Evolutionary conservation across 2,888 invertebrate species (phyloP), one percentile per base, ranked within the genome.

Genomic region (Drosophila bunnanda): DNA sequence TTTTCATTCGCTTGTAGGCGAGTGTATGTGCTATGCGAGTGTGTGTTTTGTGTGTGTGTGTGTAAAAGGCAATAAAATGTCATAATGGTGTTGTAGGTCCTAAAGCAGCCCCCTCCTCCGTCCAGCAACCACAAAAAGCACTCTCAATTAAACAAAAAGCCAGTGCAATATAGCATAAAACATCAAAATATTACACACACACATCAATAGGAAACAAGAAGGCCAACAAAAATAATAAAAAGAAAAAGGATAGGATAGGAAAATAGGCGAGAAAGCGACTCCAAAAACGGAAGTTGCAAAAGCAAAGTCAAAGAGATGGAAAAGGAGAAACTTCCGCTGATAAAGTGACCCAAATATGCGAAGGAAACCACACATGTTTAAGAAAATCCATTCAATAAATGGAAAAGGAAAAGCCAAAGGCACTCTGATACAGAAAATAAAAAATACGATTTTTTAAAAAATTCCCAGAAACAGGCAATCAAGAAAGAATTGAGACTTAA

Each of bases 301-400:
- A 44, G 59, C 44, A 62, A 39, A 59, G 62, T 38, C 59, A 22
- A 36, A 22, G 15, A 38, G 17, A 59, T 54, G 56, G 28, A 41
- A 50, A 64, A 46, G 32, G 15, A 25, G 30, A 64, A 65, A 55
- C 48, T 67, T 67, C 30, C 39, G 48, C 54, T 39, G 48, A 67
- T 65, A 67, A 67, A 48, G 65, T 67, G 67, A 67, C 67, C 67
- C 67, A 67, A 65, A 67, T 65, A 65, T 48, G 46, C 22, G 17
- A 28, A 65, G 48, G 7, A 25, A 13, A 32, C 52, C 38, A 41
- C 54, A 25, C 38, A 20, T 28, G 44, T 39, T 48, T 34, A 50
- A 52, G 41, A 65, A 65, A 65, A 60, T 17, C 25, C 48, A 64
- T 28, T 10, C 22, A 22, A 34, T 34, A 34, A 34, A 15, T 34